Base-by-base conservation (phyloP, 2,113 vertebrate species). In the Phalacrocorax pelagicus region DNA sequence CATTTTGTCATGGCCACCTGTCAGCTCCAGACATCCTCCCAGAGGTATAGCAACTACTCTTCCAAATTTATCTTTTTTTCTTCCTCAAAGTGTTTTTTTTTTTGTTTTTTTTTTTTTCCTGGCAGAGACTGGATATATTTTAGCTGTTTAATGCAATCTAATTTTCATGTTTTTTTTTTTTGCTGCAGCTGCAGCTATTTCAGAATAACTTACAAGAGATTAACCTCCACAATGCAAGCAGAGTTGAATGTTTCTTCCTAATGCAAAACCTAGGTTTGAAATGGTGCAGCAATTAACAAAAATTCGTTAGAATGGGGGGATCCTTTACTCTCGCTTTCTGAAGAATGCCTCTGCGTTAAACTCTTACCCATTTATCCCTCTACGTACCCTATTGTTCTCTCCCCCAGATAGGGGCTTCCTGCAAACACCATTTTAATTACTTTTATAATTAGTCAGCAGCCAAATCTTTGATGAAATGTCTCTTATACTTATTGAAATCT, bases 381-480 rank as follows among this genome's bases (percentile, higher is more conserved):
- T 82, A 22, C 1, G 1, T 74, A 66, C 81, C 86, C 93, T 57
- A 49, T 96, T 95, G 91, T 93, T 93, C 83, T 40, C 62, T 6
- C 42, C 92, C 91, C 84, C 47, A 81, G 63, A 92, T 34, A 83
- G 79, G 54, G 82, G 24, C 71, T 93, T 74, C 32, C 22, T 82
- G 30, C 91, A 93, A 95, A 93, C 89, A 95, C 55, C 59, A 44
- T 40, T 94, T 95, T 97, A 97, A 97, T 97, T 95, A 96, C 95
- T 96, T 97, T 93, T 87, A 54, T 95, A 96, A 97, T 97, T 96
- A 97, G 92, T 83, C 90, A 95, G 91, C 44, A 47, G 82, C 81
- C 59, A 91, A 95, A 92, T 92, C 79, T 82, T 87, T 73, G 92
- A 90, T 72, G 88, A 85, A 83, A 42, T 42, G 55, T 40, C 62